Evolutionary conservation across 2,888 invertebrate species (phyloP).

Genomic region (Esperia sulphurella): DNA sequence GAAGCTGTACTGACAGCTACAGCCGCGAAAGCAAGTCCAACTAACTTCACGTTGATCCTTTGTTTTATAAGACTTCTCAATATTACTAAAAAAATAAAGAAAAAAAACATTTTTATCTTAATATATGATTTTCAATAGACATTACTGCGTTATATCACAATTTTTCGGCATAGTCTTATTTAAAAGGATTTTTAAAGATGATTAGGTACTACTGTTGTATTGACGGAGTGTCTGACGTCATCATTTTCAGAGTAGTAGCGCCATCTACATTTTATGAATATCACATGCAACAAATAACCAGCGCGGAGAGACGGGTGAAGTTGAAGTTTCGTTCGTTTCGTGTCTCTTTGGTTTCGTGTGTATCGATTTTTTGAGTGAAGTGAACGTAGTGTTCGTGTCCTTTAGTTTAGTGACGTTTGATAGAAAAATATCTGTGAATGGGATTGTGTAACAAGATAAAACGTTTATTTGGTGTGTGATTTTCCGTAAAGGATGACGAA

Average conservation of each 20-base stretch:
- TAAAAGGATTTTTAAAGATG: background rate
- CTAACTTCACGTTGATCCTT: background rate
- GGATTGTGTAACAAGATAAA: slow-evolving; percentile 85
- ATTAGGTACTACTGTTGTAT: slow-evolving; percentile 39
- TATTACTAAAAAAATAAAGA: background rate
- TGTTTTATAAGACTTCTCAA: no score
- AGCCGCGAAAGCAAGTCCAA: slow-evolving; percentile 5
- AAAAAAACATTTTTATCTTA: background rate
- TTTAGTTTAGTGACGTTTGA: slow-evolving; percentile 85
- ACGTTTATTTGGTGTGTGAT: slow-evolving; percentile 84
- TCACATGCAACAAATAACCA: slow-evolving; percentile 29
- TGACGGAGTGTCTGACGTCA: slow-evolving; percentile 59
- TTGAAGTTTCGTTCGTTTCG: slow-evolving; percentile 81
- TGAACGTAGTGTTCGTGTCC: slow-evolving; percentile 84
- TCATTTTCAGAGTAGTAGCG: slow-evolving; percentile 33
- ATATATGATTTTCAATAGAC: no score
- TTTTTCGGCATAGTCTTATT: background rate
- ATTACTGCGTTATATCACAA: no score
- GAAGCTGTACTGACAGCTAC: slow-evolving; percentile 56
- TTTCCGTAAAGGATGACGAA: slow-evolving; percentile 90
- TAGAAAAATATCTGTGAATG: slow-evolving; percentile 87
- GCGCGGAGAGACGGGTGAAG: slow-evolving; percentile 75
- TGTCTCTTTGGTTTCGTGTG: slow-evolving; percentile 82
- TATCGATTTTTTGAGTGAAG: slow-evolving; percentile 90
- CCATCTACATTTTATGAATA: slow-evolving; percentile 55